phyloP scores from a whole-genome alignment of 2,113 vertebrate species.

The Anser cygnoides region DNA sequence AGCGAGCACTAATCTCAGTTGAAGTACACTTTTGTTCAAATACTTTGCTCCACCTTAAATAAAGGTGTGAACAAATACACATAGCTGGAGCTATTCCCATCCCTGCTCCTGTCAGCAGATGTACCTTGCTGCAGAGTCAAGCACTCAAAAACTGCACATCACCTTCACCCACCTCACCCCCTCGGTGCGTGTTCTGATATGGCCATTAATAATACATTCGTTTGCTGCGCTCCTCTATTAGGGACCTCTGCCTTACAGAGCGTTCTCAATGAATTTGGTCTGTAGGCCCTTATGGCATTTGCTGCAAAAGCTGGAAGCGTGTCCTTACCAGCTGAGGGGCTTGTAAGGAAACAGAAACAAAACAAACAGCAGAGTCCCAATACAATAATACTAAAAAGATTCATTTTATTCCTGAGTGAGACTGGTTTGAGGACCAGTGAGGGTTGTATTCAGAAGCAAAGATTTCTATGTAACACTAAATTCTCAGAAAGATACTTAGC shows the following conservation, averaged over 20 bases:
- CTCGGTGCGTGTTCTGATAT: neutral
- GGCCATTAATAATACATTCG: neutral
- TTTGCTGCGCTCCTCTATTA: neutral
- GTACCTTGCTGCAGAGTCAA: neutral
- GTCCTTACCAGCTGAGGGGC: neutral
- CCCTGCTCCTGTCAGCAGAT: neutral
- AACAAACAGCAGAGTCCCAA: neutral
- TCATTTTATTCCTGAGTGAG: neutral
- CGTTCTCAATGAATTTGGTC: neutral
- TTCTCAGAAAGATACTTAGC: neutral
- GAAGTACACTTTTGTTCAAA: neutral
- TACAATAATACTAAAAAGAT: neutral
- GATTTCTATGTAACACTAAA: neutral
- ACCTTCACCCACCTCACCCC: neutral
- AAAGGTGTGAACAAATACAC: neutral
- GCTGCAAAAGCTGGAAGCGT: neutral
- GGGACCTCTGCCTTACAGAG: neutral
- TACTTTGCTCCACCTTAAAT: neutral
- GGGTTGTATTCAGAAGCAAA: neutral
- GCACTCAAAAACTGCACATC: neutral
- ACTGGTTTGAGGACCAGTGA: neutral
- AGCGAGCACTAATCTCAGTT: neutral
- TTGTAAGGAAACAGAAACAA: neutral
- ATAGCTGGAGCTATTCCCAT: neutral
- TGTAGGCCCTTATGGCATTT: neutral